Conservation (phyloP, 2,888 invertebrate genomes). For the Nebria brevicollis region DNA sequence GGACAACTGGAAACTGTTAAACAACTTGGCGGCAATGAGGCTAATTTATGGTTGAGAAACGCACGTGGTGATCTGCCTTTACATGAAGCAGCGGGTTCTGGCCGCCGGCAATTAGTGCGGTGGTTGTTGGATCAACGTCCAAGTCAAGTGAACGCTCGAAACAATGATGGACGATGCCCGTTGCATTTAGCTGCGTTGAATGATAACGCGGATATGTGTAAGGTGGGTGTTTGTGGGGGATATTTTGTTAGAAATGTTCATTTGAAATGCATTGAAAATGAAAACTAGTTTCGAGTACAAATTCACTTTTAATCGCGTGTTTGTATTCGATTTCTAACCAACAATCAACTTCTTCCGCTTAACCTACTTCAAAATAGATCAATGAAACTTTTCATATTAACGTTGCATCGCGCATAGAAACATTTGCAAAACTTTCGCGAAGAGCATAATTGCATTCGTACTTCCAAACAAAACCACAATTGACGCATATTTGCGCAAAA, state of each 20-base stretch:
- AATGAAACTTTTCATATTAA: background rate
- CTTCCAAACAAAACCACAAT: background rate
- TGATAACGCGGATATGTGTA: slow-evolving; percentile 94
- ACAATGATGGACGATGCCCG: slow-evolving; percentile 92
- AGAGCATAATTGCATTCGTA: background rate
- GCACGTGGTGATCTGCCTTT: slow-evolving; percentile 94
- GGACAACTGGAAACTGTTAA: slow-evolving; percentile 83
- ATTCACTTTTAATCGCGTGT: slow-evolving; percentile 1
- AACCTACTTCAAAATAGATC: background rate
- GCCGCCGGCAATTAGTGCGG: slow-evolving; percentile 85
- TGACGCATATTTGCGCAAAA: background rate
- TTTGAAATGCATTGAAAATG: background rate
- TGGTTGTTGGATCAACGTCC: slow-evolving; percentile 88
- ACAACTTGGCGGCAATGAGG: slow-evolving; percentile 76
- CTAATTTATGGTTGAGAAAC: slow-evolving; percentile 92
- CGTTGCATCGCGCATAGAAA: background rate
- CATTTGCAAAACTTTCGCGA: background rate
- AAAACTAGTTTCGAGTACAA: background rate
- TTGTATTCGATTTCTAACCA: background rate
- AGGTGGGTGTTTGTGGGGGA: slow-evolving; percentile 61
- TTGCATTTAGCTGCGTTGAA: slow-evolving; percentile 94
- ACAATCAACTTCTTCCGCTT: background rate
- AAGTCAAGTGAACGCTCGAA: slow-evolving; percentile 85
- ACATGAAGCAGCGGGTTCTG: slow-evolving; percentile 95
- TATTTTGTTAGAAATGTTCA: background rate